Base-by-base conservation (phyloP, 2,113 vertebrate species). In the Gasterosteus aculeatus region DNA sequence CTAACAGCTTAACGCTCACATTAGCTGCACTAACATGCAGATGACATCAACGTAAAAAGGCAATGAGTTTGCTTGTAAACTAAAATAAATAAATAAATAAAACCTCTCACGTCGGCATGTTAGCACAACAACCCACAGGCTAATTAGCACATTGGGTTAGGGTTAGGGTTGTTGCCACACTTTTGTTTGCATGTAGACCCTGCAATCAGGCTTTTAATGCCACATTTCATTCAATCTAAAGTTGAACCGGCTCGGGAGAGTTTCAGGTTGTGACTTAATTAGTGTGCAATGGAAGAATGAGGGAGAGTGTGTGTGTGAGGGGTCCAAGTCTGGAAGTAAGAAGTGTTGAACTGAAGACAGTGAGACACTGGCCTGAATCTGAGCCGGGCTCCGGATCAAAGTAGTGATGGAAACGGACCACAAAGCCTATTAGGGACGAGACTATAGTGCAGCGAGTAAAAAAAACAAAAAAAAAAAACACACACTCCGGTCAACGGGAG, bases 401-500 rank as follows among this genome's bases (percentile, higher is more conserved):
- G 60, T 5, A 39, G 41, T 11, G 59, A 61, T 58, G 68, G 75
- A 60, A 75, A 71, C 66, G 64, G 57, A 75, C 11, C 63, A 76
- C 69, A 83, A 87, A 88, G 86, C 83, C 77, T 74, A 83, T 88
- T 85, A 87, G 54, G 81, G 72, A 47, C 35, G 56, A 81, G 68
- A 82, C 71, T 22, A 42, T 49, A 85, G 80, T 72, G 69, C 54
- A 84, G 75, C 1, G 49, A 81, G 80, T 88, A 85, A 85, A 73
- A 33, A 0, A 35, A 15, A 41, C 87, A 85, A 85, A 73, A 33
- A 0, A 35, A 15, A 41, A 19, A 61, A 18, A 39, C 18, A 39
- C 59, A n/a, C 18, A 41, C 58, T 39, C 18, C 63, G 42, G 80
- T 78, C 77, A 75, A 72, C 70, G 69, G 60, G 68, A 71, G 72